A percentile compares a stretch with the other conserved stretches of the same genome.
Conservation (phyloP, 2,113 vertebrate species). For the Eira barbara region DNA sequence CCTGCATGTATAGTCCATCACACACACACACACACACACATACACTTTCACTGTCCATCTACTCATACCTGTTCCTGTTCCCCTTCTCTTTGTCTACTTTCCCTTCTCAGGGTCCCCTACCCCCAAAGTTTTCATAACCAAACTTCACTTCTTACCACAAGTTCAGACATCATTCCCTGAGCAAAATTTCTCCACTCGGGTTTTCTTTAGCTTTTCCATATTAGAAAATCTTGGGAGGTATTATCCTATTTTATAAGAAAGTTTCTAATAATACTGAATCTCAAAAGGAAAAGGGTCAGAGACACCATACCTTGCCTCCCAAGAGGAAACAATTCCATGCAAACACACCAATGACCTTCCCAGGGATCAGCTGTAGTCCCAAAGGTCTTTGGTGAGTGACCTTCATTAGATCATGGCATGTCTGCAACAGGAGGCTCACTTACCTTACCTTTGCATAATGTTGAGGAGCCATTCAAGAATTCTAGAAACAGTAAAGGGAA, state of each 20-base stretch:
- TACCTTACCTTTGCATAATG: neutral
- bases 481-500: neutral
- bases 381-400: neutral
- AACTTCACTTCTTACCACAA: neutral
- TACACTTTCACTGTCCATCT: neutral
- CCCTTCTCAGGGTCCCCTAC: neutral
- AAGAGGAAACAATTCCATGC: neutral
- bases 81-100: neutral
- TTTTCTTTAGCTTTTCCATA: neutral
- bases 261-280: neutral
- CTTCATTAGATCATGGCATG: neutral
- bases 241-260: neutral
- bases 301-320: neutral
- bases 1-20: neutral
- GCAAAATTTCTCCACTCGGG: neutral
- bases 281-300: neutral
- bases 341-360: neutral
- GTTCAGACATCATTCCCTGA: neutral
- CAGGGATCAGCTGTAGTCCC: neutral
- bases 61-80: neutral
- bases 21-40: neutral
- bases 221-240: neutral
- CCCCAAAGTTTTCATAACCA: neutral
- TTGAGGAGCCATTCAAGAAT: neutral
- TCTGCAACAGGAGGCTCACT: neutral